Evolutionary conservation across 2,113 vertebrate species (phyloP).

Genomic region (Arothron firmamentum): DNA sequence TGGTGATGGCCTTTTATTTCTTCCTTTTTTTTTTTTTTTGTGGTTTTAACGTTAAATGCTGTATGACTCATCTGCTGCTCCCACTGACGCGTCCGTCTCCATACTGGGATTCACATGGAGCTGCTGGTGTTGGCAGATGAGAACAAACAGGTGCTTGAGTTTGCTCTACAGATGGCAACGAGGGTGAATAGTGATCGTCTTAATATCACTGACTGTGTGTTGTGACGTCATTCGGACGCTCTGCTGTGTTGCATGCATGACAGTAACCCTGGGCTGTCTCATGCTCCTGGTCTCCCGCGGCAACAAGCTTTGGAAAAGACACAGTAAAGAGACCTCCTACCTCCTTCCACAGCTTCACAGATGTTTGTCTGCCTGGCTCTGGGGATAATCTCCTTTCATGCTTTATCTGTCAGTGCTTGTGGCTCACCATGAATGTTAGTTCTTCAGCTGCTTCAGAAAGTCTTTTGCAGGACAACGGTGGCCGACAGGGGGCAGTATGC

Average conservation of each 20-base stretch:
- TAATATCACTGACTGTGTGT: slow-evolving; percentile 14
- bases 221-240: slow-evolving; percentile 28
- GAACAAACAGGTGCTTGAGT: background rate
- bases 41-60: slow-evolving; percentile 1
- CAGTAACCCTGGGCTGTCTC: slow-evolving; percentile 15
- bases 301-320: slow-evolving; percentile 21
- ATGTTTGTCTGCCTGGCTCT: slow-evolving; percentile 1
- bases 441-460: slow-evolving; percentile 2
- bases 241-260: slow-evolving; percentile 17
- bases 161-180: no score
- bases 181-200: background rate
- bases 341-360: slow-evolving; percentile 11
- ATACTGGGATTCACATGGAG: slow-evolving; percentile 7
- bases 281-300: slow-evolving; percentile 23
- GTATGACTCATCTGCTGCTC: slow-evolving; percentile 1
- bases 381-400: slow-evolving; percentile 32
- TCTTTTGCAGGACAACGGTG: slow-evolving; percentile 20
- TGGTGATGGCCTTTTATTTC: slow-evolving; percentile 5
- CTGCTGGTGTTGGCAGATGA: background rate
- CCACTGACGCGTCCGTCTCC: background rate
- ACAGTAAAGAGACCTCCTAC: slow-evolving; percentile 9
- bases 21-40: slow-evolving; percentile 3
- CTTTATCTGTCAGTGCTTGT: slow-evolving; percentile 5
- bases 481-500: slow-evolving; percentile 65
- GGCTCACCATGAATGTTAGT: background rate